Evolutionary conservation across 2,113 vertebrate species (phyloP).

Genomic region (Leucopternis melanops): DNA sequence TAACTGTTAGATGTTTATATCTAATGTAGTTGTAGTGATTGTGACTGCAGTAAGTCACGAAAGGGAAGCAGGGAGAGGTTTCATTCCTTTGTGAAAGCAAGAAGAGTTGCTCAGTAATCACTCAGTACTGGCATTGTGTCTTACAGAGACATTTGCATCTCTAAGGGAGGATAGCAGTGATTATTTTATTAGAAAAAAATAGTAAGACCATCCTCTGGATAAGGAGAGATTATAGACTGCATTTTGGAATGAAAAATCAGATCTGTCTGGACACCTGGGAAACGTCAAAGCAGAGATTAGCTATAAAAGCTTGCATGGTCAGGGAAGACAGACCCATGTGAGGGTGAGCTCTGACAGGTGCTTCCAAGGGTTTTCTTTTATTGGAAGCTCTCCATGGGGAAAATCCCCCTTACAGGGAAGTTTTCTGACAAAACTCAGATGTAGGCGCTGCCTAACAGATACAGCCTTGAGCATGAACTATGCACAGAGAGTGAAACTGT

Average conservation of each 20-base stretch:
- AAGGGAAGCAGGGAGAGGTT: not conserved
- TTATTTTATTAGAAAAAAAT: not conserved
- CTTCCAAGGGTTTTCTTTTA: not conserved
- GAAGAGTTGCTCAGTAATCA: not conserved
- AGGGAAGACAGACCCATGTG: not conserved
- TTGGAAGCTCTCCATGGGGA: not conserved
- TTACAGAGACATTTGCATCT: not conserved
- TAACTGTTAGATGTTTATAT: not conserved
- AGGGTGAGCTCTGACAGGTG: not conserved
- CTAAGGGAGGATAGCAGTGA: not conserved
- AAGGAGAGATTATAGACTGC: not conserved
- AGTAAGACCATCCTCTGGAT: not conserved
- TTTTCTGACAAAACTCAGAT: not conserved
- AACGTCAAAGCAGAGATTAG: conserved; percentile 3
- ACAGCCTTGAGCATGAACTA: not conserved
- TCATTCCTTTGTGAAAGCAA: not conserved
- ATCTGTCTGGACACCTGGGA: not conserved
- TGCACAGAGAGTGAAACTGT: not conserved
- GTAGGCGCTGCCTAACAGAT: not conserved
- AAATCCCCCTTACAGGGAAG: not conserved
- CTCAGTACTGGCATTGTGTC: not conserved
- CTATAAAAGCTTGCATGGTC: not conserved
- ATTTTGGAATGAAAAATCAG: not conserved
- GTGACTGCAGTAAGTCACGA: not conserved
- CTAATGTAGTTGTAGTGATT: not conserved